phyloP scores from a whole-genome alignment of 1,140 invertebrate species.

The Drosophila oshimai region DNA sequence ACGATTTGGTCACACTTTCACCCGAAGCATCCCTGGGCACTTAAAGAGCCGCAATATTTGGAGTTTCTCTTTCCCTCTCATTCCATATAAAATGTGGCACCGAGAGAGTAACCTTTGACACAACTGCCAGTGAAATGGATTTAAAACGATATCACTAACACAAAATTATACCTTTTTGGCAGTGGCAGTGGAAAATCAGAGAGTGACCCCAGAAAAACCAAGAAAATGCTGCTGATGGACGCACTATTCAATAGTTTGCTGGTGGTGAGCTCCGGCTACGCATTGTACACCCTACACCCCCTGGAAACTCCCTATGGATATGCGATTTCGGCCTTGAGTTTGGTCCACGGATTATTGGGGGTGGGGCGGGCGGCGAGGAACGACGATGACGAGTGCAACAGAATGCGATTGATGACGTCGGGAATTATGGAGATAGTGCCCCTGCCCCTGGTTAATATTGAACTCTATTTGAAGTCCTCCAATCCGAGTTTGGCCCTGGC shows the following conservation, averaged over 20 bases:
- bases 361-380: constrained; percentile 47
- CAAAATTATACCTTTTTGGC: constrained; percentile 50
- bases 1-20: no score
- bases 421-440: constrained; percentile 69
- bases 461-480: constrained; percentile 59
- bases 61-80: no score
- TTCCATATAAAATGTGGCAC: no score
- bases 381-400: constrained; percentile 52
- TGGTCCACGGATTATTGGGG: constrained; percentile 63
- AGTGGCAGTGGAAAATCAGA: neutral
- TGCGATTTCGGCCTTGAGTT: constrained; percentile 56
- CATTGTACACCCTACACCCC: constrained; percentile 59
- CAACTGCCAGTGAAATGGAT: constrained; percentile 19
- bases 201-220: neutral
- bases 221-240: constrained; percentile 56
- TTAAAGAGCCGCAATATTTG: no score
- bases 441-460: constrained; percentile 65
- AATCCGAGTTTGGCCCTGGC: constrained; percentile 51
- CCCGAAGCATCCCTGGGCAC: no score
- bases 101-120: no score
- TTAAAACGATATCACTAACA: constrained; percentile 7
- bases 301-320: constrained; percentile 61
- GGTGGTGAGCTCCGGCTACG: constrained; percentile 70
- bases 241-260: constrained; percentile 68
- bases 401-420: constrained; percentile 34